These are phyloP conservation scores for Argyra leucocephala DNA, from an alignment of 2,888 invertebrate genomes.

Conservation along the genomic window DNA sequence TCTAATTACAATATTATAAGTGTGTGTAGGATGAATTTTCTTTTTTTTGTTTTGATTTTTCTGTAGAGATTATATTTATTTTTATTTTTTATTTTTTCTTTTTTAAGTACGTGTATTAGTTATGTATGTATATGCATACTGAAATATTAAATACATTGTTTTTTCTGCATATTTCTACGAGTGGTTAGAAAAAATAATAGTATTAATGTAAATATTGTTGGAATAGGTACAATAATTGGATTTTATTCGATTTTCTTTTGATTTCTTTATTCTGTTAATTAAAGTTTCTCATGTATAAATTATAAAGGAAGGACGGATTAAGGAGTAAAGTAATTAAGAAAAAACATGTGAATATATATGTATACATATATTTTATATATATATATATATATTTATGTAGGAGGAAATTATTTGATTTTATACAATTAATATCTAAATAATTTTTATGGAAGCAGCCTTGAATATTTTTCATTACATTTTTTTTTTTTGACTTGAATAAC, in stretches of 20 bases:
- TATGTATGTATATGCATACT: too few species aligned
- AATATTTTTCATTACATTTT: too few species aligned
- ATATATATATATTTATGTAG: neutral
- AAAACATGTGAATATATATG: neutral
- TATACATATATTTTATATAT: neutral
- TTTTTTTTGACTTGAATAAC: too few species aligned
- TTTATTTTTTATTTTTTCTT: too few species aligned
- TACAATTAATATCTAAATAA: neutral
- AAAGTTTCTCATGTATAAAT: neutral
- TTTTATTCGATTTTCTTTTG: neutral
- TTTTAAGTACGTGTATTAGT: too few species aligned
- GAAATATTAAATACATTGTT: too few species aligned
- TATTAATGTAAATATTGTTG: constrained; percentile 3
- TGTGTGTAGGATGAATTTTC: neutral
- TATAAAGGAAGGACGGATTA: neutral
- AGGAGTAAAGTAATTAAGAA: neutral
- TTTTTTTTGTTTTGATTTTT: neutral
- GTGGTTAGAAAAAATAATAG: neutral
- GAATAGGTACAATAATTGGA: constrained; percentile 6
- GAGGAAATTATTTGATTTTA: neutral
- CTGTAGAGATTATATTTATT: too few species aligned
- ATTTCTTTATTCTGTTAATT: neutral
- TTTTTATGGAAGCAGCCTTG: too few species aligned
- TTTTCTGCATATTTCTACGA: neutral
- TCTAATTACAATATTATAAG: neutral